Percentiles rank a stretch among this genome's conserved stretches.
Conservation (phyloP, 2,888 invertebrate species). For the Rotaria sp. region DNA sequence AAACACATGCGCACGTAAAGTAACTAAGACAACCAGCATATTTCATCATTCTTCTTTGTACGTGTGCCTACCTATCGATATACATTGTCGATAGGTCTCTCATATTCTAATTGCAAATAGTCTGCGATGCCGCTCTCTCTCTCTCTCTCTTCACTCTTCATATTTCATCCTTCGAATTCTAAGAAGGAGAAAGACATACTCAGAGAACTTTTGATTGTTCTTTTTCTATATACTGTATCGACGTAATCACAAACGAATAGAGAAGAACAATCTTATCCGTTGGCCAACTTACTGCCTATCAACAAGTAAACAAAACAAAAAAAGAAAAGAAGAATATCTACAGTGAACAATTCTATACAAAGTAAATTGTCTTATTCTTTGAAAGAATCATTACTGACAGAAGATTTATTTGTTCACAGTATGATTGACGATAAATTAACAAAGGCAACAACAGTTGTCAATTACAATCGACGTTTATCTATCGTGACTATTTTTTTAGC, state of each 20-base stretch:
- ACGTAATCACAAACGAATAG: background rate
- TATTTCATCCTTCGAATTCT: constrained; percentile 8
- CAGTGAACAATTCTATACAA: background rate
- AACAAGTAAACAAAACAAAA: background rate
- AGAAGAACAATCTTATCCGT: constrained; percentile 5
- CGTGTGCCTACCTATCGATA: background rate
- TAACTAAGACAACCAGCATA: background rate
- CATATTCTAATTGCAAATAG: background rate
- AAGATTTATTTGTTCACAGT: background rate
- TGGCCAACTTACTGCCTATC: background rate
- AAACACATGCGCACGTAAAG: background rate
- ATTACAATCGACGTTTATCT: background rate
- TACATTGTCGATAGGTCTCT: background rate
- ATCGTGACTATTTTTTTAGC: background rate
- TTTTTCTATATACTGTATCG: background rate
- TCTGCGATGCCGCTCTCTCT: background rate
- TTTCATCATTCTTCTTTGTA: background rate
- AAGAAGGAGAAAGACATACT: background rate
- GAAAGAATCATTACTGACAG: background rate
- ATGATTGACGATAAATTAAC: background rate
- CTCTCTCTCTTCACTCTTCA: background rate
- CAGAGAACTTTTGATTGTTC: background rate
- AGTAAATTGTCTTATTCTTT: background rate
- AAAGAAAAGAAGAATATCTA: background rate
- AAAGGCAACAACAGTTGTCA: background rate